phyloP scores from a whole-genome alignment of 1,140 invertebrate species.

The Drosophila malerkotliana region DNA sequence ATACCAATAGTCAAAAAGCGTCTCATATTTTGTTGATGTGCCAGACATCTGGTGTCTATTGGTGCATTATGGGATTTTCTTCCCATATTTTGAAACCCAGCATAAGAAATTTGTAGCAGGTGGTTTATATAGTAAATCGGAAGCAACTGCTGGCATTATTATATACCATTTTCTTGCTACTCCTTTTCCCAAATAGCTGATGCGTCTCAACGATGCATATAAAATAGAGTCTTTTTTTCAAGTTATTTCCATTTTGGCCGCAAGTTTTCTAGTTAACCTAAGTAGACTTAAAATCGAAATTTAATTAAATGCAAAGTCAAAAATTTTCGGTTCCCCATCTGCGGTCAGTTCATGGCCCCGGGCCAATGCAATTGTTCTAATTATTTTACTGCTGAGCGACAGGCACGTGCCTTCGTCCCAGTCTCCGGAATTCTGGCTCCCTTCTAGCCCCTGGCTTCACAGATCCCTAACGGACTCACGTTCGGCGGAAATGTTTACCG shows the following conservation, averaged over 20 bases:
- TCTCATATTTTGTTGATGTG: slow-evolving; percentile 37
- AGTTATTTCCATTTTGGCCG: slow-evolving; percentile 4
- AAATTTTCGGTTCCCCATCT: slow-evolving; percentile 27
- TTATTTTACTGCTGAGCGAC: slow-evolving; percentile 59
- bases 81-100: slow-evolving; percentile 14
- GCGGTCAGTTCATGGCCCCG: slow-evolving; percentile 46
- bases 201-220: too few relatives aligned
- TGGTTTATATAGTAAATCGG: slow-evolving; percentile 59
- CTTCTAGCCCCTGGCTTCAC: not conserved
- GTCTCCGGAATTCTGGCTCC: slow-evolving; percentile 25
- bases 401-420: slow-evolving; percentile 54
- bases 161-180: slow-evolving; percentile 27
- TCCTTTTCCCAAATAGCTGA: not conserved
- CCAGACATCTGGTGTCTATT: slow-evolving; percentile 53
- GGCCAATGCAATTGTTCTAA: slow-evolving; percentile 74
- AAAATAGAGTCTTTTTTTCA: not conserved
- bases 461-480: slow-evolving; percentile 31
- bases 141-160: slow-evolving; percentile 41
- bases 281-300: slow-evolving; percentile 69
- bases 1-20: not conserved
- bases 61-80: slow-evolving; percentile 46
- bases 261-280: slow-evolving; percentile 74
- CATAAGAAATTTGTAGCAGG: slow-evolving; percentile 59
- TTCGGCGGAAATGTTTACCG: slow-evolving; percentile 49
- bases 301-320: slow-evolving; percentile 72